Base-by-base conservation (phyloP, 2,113 vertebrate species). In the Redunca redunca region DNA sequence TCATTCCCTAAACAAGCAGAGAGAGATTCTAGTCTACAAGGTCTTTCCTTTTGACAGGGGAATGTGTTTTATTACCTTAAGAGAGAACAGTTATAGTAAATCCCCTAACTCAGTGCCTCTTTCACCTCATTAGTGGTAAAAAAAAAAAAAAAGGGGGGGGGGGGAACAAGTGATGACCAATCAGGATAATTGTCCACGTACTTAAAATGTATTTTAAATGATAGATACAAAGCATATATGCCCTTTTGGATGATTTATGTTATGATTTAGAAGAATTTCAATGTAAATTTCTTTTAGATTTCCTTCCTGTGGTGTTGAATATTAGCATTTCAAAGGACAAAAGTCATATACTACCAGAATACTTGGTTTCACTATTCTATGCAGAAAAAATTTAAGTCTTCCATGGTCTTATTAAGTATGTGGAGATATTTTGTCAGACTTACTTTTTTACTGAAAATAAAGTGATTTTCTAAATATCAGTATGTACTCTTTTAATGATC, bases 371-470 rank as follows among this genome's bases (percentile, higher is more conserved):
- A 8, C 77, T 88, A 53, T 92, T 81, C 96, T 89, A 91, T 80
- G 48, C 23, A 80, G 88, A 91, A 43, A 78, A 50, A 30, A 48
- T 26, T 40, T 87, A 85, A 90, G 15, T n/a, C 6, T 93, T 48
- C 30, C 10, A 5, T 85, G 19, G 19, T 81, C 46, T 85, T 82
- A 74, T 28, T 93, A 96, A 93, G 8, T 33, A 89, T 71, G 71
- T 77, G 33, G 46, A 94, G 94, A 96, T 95, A 80, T 25, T 64
- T 71, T 93, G 25, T 91, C 33, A 94, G 25, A 83, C 57, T 71
- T 88, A 40, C 15, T 88, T 60, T 87, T 89, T 86, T 89, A 80
- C 55, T 97, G 55, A 91, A 97, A 95, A 85, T 84, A 77, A 96
- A 87, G 74, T 96, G 3, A 67, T 96, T 95, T 95, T 95, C 43